Evolutionary conservation across 2,113 vertebrate species (phyloP).

Genomic region (Heteronetta atricapilla): DNA sequence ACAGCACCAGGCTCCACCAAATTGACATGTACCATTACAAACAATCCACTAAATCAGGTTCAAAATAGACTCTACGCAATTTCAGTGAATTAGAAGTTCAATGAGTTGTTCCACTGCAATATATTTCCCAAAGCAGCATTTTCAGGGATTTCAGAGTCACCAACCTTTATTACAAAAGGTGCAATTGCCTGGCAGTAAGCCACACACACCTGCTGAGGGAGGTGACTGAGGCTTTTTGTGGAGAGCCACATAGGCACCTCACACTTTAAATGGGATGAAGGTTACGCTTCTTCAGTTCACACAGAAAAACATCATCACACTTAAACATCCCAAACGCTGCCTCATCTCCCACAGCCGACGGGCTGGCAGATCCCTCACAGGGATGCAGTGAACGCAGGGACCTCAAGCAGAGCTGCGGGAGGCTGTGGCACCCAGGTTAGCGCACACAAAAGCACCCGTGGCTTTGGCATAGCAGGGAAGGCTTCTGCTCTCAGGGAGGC

Average conservation of each 20-base stretch:
- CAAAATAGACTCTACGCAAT: background rate
- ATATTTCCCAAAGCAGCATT: background rate
- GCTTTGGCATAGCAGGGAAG: background rate
- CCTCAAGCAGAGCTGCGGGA: background rate
- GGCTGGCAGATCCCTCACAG: background rate
- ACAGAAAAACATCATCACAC: background rate
- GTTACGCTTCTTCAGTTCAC: background rate
- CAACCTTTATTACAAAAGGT: background rate
- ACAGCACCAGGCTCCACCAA: background rate
- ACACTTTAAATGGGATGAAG: background rate
- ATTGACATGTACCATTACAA: background rate
- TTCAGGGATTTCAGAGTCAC: background rate
- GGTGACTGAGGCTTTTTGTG: background rate
- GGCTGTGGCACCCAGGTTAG: background rate
- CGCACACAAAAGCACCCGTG: accelerated
- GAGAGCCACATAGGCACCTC: accelerated
- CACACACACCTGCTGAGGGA: background rate
- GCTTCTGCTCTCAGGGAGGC: background rate
- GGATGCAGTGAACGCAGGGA: accelerated
- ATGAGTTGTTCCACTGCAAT: background rate
- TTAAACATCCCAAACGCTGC: background rate
- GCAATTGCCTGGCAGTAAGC: background rate
- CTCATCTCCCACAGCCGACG: background rate
- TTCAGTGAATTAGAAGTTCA: background rate
- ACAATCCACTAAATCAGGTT: background rate